Base-by-base conservation (phyloP, 2,888 invertebrate species). In the Harpalus rubripes region DNA sequence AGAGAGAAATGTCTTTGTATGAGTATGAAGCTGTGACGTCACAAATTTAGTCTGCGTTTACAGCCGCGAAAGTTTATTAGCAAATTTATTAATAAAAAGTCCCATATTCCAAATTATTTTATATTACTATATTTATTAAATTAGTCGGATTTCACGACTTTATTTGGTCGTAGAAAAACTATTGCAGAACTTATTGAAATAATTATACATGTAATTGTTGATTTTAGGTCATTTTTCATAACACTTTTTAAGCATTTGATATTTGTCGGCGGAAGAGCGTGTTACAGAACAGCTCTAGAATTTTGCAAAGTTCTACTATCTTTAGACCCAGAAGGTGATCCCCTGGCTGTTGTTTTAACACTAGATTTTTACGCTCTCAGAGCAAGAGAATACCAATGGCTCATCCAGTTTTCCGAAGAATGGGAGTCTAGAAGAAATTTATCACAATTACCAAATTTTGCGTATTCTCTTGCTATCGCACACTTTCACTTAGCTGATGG, bases 261-360 rank as follows among this genome's bases (percentile, higher is more conserved):
- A 84, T 96, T 95, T 89, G 93, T 97, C 83, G 96, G 96, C 39
- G 95, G 95, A 86, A 92, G 96, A 86, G 96, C 97, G 5, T 97
- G 97, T 90, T 95, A 95, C 88, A 93, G 97, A 86, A 97, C 98
- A 1, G 96, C 97, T n/a, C 92, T 98, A 87, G 97, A 98, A 91
- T 94, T 97, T 87, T 95, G 96, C 89, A 98, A 98, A 91, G 91
- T 97, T 65, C 91, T 98, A n/a, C 92, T 97, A 83, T 95, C 94
- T 12, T 91, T 96, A 78, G 96, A 96, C 90, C 95, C 96, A 0
- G 94, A 94, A 12, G 93, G 92, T 10, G 97, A 97, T 91, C 96
- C 96, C 0, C 89, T 97, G 83, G 96, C 95, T n/a, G 93, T 95
- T 63, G 93, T 96, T 85, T 92, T 97, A 83, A 93, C 95, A 88